A percentile compares a stretch with the other conserved stretches of the same genome.
Conservation (phyloP, 2,888 invertebrate genomes). For the Agrochola litura region DNA sequence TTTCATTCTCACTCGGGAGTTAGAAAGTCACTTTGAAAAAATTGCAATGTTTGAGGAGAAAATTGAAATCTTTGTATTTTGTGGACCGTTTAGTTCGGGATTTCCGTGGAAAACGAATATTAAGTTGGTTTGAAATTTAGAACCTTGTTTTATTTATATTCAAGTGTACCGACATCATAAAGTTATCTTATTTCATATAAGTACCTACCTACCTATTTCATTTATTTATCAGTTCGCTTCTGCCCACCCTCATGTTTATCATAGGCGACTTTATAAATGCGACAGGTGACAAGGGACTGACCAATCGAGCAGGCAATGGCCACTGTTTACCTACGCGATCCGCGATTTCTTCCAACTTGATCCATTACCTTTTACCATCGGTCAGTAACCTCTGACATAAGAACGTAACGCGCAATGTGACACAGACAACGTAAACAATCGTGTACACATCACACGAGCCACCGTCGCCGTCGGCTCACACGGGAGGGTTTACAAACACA, state of each 20-base stretch:
- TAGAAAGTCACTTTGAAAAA: slow-evolving; percentile 11
- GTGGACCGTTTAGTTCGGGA: neutral
- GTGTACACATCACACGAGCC: slow-evolving; percentile 10
- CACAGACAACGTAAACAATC: slow-evolving; percentile 31
- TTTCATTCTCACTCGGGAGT: slow-evolving; percentile 19
- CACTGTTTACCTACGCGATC: neutral
- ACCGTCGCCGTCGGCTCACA: slow-evolving; percentile 9
- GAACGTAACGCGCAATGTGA: slow-evolving; percentile 36
- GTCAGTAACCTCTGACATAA: slow-evolving; percentile 3
- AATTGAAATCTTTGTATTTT: slow-evolving; percentile 25
- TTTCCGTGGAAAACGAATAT: neutral
- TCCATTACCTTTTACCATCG: slow-evolving; percentile 16
- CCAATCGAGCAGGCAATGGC: neutral
- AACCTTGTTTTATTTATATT: neutral
- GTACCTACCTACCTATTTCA: neutral
- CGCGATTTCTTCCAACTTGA: neutral
- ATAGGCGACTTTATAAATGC: neutral
- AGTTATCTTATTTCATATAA: no score
- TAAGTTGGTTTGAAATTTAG: neutral
- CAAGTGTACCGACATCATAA: neutral
- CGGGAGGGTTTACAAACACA: slow-evolving; percentile 52
- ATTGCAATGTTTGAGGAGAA: slow-evolving; percentile 9
- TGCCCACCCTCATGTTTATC: neutral
- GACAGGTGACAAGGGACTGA: neutral
- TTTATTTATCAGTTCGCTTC: neutral